These are phyloP conservation scores for Vimba vimba DNA, from an alignment of 2,113 vertebrate genomes.

Conservation along the genomic window DNA sequence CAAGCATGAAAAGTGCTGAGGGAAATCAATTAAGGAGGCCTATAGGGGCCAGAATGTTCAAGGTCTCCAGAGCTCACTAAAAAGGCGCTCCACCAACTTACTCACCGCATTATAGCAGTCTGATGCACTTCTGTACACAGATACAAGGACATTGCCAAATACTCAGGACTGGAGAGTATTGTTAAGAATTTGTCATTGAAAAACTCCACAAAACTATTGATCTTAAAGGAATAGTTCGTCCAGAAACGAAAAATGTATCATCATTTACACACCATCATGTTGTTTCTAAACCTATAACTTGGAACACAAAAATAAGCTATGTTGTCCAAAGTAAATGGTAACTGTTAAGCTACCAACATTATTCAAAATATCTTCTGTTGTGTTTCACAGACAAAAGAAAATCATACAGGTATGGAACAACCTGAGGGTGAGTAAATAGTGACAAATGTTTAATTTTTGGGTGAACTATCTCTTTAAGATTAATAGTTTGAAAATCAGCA, in stretches of 20 bases:
- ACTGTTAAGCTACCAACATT: background rate
- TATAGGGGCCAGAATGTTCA: conserved; percentile 10
- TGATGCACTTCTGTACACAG: background rate
- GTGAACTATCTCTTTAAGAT: background rate
- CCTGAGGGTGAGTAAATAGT: background rate
- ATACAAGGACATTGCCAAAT: conserved; percentile 19
- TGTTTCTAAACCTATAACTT: background rate
- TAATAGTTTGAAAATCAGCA: too few relatives aligned
- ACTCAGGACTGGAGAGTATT: background rate
- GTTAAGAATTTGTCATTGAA: background rate
- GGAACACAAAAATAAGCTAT: background rate
- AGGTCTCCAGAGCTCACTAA: conserved; percentile 6
- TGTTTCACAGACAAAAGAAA: background rate
- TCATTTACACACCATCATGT: background rate
- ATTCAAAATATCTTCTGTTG: background rate
- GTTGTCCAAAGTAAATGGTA: background rate
- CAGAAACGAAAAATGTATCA: background rate
- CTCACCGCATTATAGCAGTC: background rate
- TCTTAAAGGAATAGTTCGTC: too few relatives aligned
- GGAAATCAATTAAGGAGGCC: conserved; percentile 44
- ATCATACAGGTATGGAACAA: background rate
- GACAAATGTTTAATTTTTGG: fast-evolving
- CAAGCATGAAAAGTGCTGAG: conserved; percentile 42
- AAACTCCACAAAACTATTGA: background rate
- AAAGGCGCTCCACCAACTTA: background rate